Percentiles rank a stretch among this genome's conserved stretches.
Conservation (phyloP, 1,140 invertebrate genomes). For the Bombus sylvicola region DNA sequence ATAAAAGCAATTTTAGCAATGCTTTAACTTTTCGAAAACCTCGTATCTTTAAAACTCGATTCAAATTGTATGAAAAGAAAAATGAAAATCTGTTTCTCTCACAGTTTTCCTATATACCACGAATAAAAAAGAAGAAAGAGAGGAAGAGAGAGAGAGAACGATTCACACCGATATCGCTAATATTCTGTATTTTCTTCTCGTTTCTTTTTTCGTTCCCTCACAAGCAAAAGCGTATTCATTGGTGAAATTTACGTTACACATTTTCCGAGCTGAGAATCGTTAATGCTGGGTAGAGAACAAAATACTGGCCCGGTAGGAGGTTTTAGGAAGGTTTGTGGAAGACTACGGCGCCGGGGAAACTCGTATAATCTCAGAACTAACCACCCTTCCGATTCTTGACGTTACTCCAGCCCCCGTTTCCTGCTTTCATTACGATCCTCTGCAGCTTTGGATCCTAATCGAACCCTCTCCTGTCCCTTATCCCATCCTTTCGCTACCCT, state of each 20-base stretch:
- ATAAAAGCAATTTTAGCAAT: too few species aligned
- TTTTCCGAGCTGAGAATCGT: background rate
- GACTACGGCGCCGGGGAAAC: conserved; percentile 24
- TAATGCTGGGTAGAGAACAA: conserved; percentile 25
- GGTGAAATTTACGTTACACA: conserved; percentile 19
- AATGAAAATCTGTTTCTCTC: background rate
- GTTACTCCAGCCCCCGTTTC: conserved; percentile 37
- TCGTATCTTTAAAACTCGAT: too few species aligned
- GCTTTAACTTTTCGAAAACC: too few species aligned
- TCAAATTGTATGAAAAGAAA: too few species aligned
- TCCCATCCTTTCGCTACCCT: background rate
- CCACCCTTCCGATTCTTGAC: conserved; percentile 57
- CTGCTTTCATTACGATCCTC: conserved; percentile 63
- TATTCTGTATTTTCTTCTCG: background rate
- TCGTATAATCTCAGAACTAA: conserved; percentile 56
- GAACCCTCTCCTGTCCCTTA: conserved; percentile 29
- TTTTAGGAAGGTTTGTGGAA: conserved; percentile 34
- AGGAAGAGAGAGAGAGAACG: background rate
- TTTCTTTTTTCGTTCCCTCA: background rate
- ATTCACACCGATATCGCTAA: background rate
- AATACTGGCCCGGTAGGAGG: conserved; percentile 14
- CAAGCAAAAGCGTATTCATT: background rate
- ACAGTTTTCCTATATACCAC: background rate
- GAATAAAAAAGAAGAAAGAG: too few species aligned
- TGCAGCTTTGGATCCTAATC: conserved; percentile 48